Conservation (phyloP, 64 coral and sea anemone genomes). For the Stichodactyla helianthus region DNA sequence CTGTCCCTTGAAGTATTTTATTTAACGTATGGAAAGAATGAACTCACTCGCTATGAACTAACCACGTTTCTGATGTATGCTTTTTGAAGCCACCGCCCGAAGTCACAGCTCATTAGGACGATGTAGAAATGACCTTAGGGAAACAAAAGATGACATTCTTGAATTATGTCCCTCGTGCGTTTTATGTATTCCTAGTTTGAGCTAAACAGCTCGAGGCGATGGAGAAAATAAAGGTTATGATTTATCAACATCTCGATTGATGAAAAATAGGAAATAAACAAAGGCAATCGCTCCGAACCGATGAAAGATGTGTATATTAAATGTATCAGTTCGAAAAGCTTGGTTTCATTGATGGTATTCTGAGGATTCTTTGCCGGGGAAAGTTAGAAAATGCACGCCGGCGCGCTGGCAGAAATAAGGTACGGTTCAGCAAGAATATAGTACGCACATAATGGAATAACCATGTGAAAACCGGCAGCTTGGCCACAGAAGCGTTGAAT, state of each 20-base stretch:
- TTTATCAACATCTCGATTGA: background rate
- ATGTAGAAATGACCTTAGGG: background rate
- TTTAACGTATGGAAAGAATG: background rate
- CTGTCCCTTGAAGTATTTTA: background rate
- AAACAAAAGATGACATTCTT: background rate
- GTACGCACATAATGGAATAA: background rate
- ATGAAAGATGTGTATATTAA: too few relatives aligned
- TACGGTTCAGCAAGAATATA: too few relatives aligned
- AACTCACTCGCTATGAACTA: background rate
- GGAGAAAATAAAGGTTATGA: background rate
- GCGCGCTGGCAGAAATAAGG: too few relatives aligned
- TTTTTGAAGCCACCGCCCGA: background rate
- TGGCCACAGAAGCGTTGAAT: too few relatives aligned
- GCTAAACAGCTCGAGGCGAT: background rate
- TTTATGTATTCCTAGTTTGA: background rate
- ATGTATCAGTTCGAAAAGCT: too few relatives aligned
- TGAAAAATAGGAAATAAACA: background rate
- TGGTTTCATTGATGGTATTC: too few relatives aligned
- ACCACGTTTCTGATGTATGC: constrained; percentile 9
- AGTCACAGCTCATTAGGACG: background rate
- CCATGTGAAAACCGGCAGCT: background rate
- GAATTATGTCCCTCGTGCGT: background rate
- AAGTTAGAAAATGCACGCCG: too few relatives aligned
- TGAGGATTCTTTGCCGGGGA: too few relatives aligned
- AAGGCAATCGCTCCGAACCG: background rate